Evolutionary conservation across 2,888 invertebrate species (phyloP).

Genomic region (Oligia fasciuncula): DNA sequence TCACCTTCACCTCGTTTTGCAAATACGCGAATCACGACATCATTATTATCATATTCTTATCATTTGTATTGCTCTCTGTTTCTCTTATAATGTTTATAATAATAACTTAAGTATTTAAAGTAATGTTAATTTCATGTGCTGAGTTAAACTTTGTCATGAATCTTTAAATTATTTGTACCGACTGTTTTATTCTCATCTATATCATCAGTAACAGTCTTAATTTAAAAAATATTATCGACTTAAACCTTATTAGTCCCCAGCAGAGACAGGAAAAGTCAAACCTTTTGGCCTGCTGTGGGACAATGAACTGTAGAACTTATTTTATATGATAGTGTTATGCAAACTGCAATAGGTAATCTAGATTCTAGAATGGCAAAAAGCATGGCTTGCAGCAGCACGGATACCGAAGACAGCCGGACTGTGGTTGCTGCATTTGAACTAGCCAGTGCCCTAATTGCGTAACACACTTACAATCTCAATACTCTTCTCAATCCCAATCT

Average conservation of each 20-base stretch:
- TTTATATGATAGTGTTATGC: not conserved
- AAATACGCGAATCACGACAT: slow-evolving; percentile 56
- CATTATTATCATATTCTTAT: slow-evolving; percentile 9
- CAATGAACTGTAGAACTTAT: not conserved
- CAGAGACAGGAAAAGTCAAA: not conserved
- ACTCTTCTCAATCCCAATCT: too few species aligned
- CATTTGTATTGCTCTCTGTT: not conserved
- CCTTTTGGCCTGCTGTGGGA: not conserved
- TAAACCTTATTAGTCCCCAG: not conserved
- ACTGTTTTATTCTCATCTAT: not conserved
- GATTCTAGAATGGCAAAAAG: not conserved
- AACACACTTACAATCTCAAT: too few species aligned
- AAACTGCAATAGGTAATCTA: not conserved
- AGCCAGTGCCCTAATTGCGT: too few species aligned
- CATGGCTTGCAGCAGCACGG: not conserved
- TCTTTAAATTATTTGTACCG: not conserved
- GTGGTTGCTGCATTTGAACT: not conserved
- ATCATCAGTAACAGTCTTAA: not conserved
- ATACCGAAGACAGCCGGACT: not conserved
- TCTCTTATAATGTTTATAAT: not conserved
- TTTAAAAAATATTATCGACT: not conserved
- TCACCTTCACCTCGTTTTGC: slow-evolving; percentile 56
- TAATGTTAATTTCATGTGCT: not conserved
- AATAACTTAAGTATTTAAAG: not conserved
- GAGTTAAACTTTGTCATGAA: not conserved